Evolutionary conservation across 2,888 invertebrate genomes (phyloP).

Genomic region (Synergus japonicus): DNA sequence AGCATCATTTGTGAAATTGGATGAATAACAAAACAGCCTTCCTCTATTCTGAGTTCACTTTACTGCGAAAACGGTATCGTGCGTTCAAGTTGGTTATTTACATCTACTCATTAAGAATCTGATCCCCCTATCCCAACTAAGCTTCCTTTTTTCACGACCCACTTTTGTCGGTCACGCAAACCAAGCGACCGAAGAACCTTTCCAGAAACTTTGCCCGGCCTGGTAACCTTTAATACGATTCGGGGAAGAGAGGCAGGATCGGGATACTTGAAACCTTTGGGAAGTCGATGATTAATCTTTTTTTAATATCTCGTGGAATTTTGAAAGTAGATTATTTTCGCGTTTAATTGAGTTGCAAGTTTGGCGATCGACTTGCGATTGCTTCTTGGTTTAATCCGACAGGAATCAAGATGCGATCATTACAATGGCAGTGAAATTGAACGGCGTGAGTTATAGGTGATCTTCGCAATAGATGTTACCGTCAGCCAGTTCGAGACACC

Average conservation of each 20-base stretch:
- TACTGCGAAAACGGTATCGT: slow-evolving; percentile 36
- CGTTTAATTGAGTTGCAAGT: slow-evolving; percentile 33
- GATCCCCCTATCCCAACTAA: not conserved
- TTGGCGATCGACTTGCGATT: slow-evolving; percentile 9
- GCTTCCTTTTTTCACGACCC: slow-evolving; percentile 9
- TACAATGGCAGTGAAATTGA: slow-evolving; percentile 44
- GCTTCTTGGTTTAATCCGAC: slow-evolving; percentile 1
- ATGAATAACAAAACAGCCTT: slow-evolving; percentile 28
- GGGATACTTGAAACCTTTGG: not conserved
- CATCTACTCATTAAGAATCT: slow-evolving; percentile 23
- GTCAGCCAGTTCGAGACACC: slow-evolving; percentile 63
- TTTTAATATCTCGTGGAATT: not conserved
- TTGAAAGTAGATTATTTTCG: not conserved
- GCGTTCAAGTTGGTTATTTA: slow-evolving; percentile 10
- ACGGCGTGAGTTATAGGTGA: slow-evolving; percentile 60
- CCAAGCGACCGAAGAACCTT: slow-evolving; percentile 7
- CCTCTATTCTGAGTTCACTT: not conserved
- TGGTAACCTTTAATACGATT: slow-evolving; percentile 5
- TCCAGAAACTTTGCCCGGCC: not conserved
- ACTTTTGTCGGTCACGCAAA: slow-evolving; percentile 14
- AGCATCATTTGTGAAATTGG: slow-evolving; percentile 59
- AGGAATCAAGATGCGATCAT: slow-evolving; percentile 36
- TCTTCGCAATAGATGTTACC: slow-evolving; percentile 66
- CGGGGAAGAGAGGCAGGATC: not conserved
- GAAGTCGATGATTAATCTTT: not conserved